Percentiles rank a stretch among this genome's conserved stretches.
phyloP scores from a whole-genome alignment of 1,140 invertebrate genomes.

The Trichonephila clavata region DNA sequence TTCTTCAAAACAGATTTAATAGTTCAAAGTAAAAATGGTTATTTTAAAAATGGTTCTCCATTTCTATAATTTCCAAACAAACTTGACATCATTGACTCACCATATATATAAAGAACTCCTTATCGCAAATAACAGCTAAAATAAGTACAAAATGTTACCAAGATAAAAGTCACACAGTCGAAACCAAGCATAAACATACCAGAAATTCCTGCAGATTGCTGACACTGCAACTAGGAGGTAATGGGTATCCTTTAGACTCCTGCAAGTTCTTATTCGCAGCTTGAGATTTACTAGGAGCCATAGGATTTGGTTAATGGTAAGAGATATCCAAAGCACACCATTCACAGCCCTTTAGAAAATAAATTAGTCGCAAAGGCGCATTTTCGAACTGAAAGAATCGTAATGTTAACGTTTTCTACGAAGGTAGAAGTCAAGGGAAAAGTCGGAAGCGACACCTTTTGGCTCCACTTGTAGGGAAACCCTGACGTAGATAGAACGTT shows the following conservation, averaged over 20 bases:
- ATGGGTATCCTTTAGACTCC: constrained; percentile 31
- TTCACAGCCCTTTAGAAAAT: not conserved
- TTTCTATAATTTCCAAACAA: too few relatives aligned
- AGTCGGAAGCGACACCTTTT: constrained; percentile 58
- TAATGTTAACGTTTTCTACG: not conserved
- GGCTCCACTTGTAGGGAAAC: constrained; percentile 12
- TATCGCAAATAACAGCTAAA: too few relatives aligned
- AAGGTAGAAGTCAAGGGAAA: not conserved
- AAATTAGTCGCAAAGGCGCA: not conserved
- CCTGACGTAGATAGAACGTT: constrained; percentile 32
- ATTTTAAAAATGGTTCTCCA: too few relatives aligned
- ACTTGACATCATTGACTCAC: too few relatives aligned
- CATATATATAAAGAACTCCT: too few relatives aligned
- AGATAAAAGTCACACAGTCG: not conserved
- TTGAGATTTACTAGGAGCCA: constrained; percentile 16
- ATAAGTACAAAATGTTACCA: not conserved
- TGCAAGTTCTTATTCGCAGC: constrained; percentile 7
- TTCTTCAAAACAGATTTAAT: too few relatives aligned
- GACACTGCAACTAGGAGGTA: constrained; percentile 62
- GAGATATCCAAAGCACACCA: not conserved
- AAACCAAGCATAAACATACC: constrained; percentile 36
- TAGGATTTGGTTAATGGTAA: not conserved
- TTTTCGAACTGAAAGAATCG: not conserved
- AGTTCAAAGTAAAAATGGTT: too few relatives aligned
- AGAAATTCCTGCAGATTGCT: constrained; percentile 61